Evolutionary conservation across 2,113 vertebrate species (phyloP), one percentile per base, ranked within the genome.

Genomic region (Porphyrio hochstetteri): DNA sequence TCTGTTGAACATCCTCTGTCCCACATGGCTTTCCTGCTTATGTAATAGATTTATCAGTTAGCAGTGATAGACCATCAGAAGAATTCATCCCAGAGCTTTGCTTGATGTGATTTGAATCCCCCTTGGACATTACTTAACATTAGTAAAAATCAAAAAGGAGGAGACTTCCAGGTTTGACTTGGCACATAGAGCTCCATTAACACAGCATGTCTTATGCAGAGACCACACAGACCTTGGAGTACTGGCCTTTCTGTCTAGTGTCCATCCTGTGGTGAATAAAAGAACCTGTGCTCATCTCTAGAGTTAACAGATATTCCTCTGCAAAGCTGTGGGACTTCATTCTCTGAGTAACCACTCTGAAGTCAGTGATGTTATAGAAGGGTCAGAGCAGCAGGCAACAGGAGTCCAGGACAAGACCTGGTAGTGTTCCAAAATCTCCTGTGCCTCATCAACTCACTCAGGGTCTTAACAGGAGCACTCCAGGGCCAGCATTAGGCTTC

Each of bases 101-200:
- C 46, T 57, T 89, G 29, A 74, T 53, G 60, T 3, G 12, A 88
- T 78, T 52, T 75, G 79, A 69, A 56, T 61, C 46, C 17, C 64
- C 44, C 57, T 72, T 76, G 65, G 53, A 40, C 90, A 59, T 11
- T 31, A 69, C 33, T 95, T 67, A 50, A 78, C 61, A 76, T 42
- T 8, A 5, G 36, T 78, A 92, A 94, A 93, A 81, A 74, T 36
- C 36, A 61, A 69, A 55, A 50, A 78, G 53, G 81, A 93, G 35
- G 81, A 95, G 79, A 92, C 76, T 93, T 94, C 36, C 29, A 93
- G 67, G 88, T 72, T 25, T 87, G 56, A 35, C 80, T 90, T 75
- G 83, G 70, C 80, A 76, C 63, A 69, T 50, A 59, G 48, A 15
- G 31, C 70, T 92, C 44, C 35, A 36, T 69, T 79, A 79, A 83